These are phyloP conservation scores for Leptinotarsa juncta DNA, from an alignment of 2,888 invertebrate genomes.

Conservation along the genomic window DNA sequence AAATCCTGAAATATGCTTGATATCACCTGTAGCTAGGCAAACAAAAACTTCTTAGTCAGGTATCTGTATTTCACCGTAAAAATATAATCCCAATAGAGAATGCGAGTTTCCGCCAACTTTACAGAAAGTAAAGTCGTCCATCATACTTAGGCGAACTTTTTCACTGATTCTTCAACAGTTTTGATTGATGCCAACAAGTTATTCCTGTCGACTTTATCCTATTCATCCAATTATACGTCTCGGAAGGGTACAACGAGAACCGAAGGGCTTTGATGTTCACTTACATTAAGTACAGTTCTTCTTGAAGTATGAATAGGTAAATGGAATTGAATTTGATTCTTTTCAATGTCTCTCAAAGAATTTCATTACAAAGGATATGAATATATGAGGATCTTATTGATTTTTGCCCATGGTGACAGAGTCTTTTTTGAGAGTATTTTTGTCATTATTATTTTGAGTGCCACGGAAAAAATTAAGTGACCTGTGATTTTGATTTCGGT, in stretches of 20 bases:
- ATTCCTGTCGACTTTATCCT: slow-evolving; percentile 20
- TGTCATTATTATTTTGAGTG: too few relatives aligned
- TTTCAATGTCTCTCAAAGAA: background rate
- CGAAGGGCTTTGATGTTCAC: background rate
- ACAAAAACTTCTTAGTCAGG: slow-evolving; percentile 3
- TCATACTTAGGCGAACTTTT: slow-evolving; percentile 20
- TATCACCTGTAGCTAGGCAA: slow-evolving; percentile 13
- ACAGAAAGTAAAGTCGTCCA: slow-evolving; percentile 20
- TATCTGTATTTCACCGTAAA: slow-evolving; percentile 10
- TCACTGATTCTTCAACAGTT: slow-evolving; percentile 18
- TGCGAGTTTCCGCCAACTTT: slow-evolving; percentile 15
- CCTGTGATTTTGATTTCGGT: too few relatives aligned
- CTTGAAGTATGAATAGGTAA: background rate
- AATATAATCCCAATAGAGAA: slow-evolving; percentile 11
- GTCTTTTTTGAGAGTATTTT: too few relatives aligned
- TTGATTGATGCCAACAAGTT: slow-evolving; percentile 31
- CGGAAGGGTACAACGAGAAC: background rate
- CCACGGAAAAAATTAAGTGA: too few relatives aligned
- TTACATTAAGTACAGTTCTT: background rate
- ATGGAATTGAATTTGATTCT: background rate
- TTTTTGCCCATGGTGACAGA: too few relatives aligned
- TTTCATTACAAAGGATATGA: too few relatives aligned
- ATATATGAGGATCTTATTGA: too few relatives aligned
- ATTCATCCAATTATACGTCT: slow-evolving; percentile 14
- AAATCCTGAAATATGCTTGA: slow-evolving; percentile 13